Conservation (phyloP, 2,888 invertebrate genomes). For the Lordiphosa andalusiaca region DNA sequence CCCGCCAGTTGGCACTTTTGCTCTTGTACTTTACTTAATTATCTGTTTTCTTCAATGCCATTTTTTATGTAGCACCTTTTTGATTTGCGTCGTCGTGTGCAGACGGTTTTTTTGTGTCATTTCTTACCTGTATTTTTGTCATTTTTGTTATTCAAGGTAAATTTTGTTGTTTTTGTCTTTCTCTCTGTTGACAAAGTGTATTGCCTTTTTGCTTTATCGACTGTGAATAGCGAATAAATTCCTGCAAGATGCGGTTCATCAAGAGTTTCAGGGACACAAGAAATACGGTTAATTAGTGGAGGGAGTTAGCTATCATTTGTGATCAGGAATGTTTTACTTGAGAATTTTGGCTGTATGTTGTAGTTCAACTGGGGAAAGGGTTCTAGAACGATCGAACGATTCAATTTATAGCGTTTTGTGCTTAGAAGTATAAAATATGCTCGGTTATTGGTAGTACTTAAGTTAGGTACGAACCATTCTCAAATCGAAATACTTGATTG, state of each 20-base stretch:
- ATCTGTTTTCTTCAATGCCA: slow-evolving; percentile 67
- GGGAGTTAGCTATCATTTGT: too few relatives aligned
- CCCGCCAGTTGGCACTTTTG: slow-evolving; percentile 41
- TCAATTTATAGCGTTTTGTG: too few relatives aligned
- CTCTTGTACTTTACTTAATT: slow-evolving; percentile 53
- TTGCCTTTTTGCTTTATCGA: slow-evolving; percentile 5
- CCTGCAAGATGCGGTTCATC: background rate
- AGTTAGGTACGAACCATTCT: too few relatives aligned
- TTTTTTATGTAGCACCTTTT: slow-evolving; percentile 72
- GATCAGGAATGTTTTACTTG: too few relatives aligned
- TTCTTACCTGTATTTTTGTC: slow-evolving; percentile 33
- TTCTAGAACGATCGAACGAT: too few relatives aligned
- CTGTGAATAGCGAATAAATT: background rate
- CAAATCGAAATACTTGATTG: too few relatives aligned
- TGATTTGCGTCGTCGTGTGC: slow-evolving; percentile 60
- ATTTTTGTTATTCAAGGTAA: slow-evolving; percentile 33
- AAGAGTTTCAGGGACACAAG: background rate
- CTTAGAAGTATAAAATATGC: too few relatives aligned
- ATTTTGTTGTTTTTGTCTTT: slow-evolving; percentile 16
- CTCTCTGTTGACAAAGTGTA: slow-evolving; percentile 26
- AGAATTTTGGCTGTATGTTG: too few relatives aligned
- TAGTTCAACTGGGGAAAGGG: too few relatives aligned
- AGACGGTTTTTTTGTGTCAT: slow-evolving; percentile 42
- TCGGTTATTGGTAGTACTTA: too few relatives aligned
- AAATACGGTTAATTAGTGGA: background rate